Base-by-base conservation (phyloP, 92 coral and sea anemone genomes). In the Phenganax subtilis region DNA sequence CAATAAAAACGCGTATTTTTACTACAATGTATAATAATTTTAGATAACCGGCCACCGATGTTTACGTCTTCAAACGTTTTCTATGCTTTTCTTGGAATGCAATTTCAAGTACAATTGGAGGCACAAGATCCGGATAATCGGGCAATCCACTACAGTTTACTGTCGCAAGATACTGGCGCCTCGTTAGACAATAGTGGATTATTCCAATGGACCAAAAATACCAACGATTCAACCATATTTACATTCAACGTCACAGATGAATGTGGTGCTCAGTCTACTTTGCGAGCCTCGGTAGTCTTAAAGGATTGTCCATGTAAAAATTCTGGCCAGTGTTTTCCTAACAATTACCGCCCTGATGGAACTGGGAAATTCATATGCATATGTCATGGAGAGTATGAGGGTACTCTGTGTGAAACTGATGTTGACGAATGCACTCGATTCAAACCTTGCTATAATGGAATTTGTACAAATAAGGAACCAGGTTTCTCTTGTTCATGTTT, bases 61-160 rank as follows among this genome's bases (percentile, higher is more conserved):
- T 82, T 87, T 75, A 65, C 85, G 12, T 17, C 80, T 10, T 25
- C 73, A 27, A 67, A 61, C 7, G 9, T 72, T 0, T 73, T 82
- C 31, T 84, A 81, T 70, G 87, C 72, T 10, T 76, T 89, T 8
- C 71, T 55, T 30, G 84, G 80, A 0, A 87, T 80, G 15, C 31
- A 29, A 9, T 68, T 89, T 6, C 71, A 71, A 20, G 12, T 87
- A 16, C 86, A 80, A 9, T 59, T 86, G 28, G 61, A 75, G 14
- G 90, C 87, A 15, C 7, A 20, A 20, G 90, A 89, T 54, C 92
- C 90, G 10, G 92, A 89, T 20, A 75, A 72, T 25, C 85, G 88
- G 62, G 83, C 84, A 27, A 57, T 89, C 29, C 57, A 66, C 10
- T 67, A 56, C 66, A 62, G 81, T 4, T 82, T 89, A 6, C 17